These are phyloP conservation scores for Armadillidium nasatum DNA, from an alignment of 1,140 invertebrate genomes.

Conservation along the genomic window DNA sequence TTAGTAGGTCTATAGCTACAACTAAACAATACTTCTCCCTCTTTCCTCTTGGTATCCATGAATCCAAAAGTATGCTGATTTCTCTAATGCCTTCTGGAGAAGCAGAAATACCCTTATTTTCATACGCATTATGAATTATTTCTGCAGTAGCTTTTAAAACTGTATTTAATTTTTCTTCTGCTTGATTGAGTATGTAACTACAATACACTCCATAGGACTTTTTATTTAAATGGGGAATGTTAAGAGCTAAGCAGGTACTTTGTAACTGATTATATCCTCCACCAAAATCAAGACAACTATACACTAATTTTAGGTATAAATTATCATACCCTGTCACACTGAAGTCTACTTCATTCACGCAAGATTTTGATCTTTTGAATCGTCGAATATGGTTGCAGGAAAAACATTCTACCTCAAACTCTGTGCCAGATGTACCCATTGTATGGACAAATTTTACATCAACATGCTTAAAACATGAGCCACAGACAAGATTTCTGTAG, in stretches of 20 bases:
- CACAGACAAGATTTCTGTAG: not conserved
- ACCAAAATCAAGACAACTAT: constrained; percentile 4
- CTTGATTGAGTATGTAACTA: not conserved
- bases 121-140: not conserved
- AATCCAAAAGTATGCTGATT: not conserved
- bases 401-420: not conserved
- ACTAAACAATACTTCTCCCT: not conserved
- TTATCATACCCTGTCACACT: not conserved
- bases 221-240: not conserved
- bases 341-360: not conserved
- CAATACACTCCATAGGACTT: not conserved
- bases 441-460: not conserved
- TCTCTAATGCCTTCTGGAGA: not conserved
- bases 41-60: not conserved
- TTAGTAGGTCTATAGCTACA: not conserved
- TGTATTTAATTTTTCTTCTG: not conserved
- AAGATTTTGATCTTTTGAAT: constrained; percentile 1
- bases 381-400: not conserved
- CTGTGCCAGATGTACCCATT: not conserved
- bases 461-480: not conserved
- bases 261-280: not conserved
- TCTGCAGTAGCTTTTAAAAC: not conserved
- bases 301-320: not conserved
- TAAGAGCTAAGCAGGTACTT: not conserved
- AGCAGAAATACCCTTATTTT: not conserved